These are phyloP conservation scores for Mus pahari DNA, from an alignment of 2,113 vertebrate genomes.

Conservation along the genomic window DNA sequence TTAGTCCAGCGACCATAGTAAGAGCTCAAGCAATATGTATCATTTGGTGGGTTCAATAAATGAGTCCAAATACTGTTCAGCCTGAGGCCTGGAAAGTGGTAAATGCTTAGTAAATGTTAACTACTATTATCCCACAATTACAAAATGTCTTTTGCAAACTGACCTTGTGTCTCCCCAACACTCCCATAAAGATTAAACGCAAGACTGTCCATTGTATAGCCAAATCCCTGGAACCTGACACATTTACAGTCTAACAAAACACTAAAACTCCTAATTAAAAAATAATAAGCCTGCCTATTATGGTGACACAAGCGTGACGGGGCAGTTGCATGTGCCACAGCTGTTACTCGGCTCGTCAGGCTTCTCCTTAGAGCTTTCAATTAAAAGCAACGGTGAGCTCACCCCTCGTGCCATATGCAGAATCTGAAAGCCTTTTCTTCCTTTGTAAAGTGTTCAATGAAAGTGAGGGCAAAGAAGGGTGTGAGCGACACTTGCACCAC, in stretches of 20 bases:
- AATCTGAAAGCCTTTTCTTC: constrained; percentile 65
- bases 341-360: constrained; percentile 50
- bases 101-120: constrained; percentile 53
- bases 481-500: neutral
- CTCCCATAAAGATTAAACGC: constrained; percentile 62
- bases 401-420: constrained; percentile 39
- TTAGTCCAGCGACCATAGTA: neutral
- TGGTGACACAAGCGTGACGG: constrained; percentile 48
- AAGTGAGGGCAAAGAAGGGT: neutral
- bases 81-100: neutral
- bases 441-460: constrained; percentile 62
- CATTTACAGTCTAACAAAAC: constrained; percentile 74
- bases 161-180: constrained; percentile 48
- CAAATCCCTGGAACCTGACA: constrained; percentile 75
- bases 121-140: constrained; percentile 52
- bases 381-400: constrained; percentile 60
- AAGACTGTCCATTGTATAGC: constrained; percentile 60
- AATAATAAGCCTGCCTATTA: constrained; percentile 73
- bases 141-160: constrained; percentile 54
- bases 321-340: constrained; percentile 32
- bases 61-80: constrained; percentile 27
- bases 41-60: constrained; percentile 36
- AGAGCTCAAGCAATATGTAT: constrained; percentile 21
- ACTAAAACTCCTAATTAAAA: constrained; percentile 78
- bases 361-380: constrained; percentile 67